These are phyloP conservation scores for Phthorimaea operculella DNA, from an alignment of 1,140 invertebrate species.

Conservation along the genomic window DNA sequence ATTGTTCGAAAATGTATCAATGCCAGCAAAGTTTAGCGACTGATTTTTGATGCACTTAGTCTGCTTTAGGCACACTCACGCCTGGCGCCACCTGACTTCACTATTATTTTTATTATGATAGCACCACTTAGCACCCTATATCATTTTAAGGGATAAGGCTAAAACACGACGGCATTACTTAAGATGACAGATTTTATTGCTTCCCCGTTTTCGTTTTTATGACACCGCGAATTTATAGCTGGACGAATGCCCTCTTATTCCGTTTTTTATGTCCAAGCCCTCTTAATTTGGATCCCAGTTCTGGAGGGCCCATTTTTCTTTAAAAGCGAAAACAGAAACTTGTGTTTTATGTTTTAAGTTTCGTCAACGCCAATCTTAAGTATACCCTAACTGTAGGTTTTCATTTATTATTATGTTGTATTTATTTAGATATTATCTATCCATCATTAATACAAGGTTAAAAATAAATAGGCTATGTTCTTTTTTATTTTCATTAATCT, in stretches of 20 bases:
- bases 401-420: too few species aligned
- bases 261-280: slow-evolving; percentile 13
- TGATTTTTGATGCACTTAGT: too few species aligned
- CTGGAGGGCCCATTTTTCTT: background rate
- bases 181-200: slow-evolving; percentile 40
- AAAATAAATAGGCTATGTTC: too few species aligned
- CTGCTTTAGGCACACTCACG: too few species aligned
- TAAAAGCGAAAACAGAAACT: background rate
- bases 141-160: slow-evolving; percentile 33
- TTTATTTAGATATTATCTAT: too few species aligned
- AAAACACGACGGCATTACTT: slow-evolving; percentile 33
- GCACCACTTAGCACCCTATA: too few species aligned
- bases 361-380: background rate
- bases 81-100: too few species aligned
- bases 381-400: background rate
- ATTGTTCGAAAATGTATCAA: too few species aligned
- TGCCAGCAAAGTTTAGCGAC: too few species aligned
- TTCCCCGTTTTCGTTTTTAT: slow-evolving; percentile 34
- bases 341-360: background rate
- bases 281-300: slow-evolving; percentile 19
- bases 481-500: too few species aligned
- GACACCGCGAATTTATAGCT: slow-evolving; percentile 32
- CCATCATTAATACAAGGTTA: too few species aligned
- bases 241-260: slow-evolving; percentile 19
- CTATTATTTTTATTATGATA: too few species aligned